Evolutionary conservation across 2,113 vertebrate genomes (phyloP).

Genomic region (Brienomyrus brachyistius): DNA sequence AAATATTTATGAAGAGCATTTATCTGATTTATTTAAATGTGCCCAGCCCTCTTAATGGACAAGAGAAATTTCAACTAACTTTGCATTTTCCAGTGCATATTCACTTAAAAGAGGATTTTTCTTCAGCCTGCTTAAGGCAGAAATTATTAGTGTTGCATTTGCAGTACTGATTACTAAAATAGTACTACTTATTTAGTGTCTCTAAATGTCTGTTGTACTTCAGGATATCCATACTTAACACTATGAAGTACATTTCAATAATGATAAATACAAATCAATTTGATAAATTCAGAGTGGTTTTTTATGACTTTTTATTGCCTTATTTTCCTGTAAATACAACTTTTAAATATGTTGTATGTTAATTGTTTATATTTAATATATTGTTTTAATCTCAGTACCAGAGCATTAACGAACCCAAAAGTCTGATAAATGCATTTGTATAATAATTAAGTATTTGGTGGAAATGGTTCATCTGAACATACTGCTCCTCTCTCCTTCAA

Average conservation of each 20-base stretch:
- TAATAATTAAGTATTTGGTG: background rate
- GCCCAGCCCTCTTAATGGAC: background rate
- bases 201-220: background rate
- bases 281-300: background rate
- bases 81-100: background rate
- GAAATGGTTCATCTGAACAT: background rate
- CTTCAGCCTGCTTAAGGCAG: background rate
- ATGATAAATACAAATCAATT: background rate
- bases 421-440: background rate
- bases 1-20: constrained; percentile 9
- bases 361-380: background rate
- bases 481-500: background rate
- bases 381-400: background rate
- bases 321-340: background rate
- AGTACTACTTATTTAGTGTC: background rate
- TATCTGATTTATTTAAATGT: background rate
- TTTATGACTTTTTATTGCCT: background rate
- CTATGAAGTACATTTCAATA: background rate
- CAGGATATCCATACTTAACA: background rate
- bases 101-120: background rate
- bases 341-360: background rate
- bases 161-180: background rate
- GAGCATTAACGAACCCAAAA: background rate
- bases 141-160: background rate
- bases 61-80: background rate